Evolutionary conservation across 1,140 invertebrate genomes (phyloP).

Genomic region (Drosophila tropicalis): DNA sequence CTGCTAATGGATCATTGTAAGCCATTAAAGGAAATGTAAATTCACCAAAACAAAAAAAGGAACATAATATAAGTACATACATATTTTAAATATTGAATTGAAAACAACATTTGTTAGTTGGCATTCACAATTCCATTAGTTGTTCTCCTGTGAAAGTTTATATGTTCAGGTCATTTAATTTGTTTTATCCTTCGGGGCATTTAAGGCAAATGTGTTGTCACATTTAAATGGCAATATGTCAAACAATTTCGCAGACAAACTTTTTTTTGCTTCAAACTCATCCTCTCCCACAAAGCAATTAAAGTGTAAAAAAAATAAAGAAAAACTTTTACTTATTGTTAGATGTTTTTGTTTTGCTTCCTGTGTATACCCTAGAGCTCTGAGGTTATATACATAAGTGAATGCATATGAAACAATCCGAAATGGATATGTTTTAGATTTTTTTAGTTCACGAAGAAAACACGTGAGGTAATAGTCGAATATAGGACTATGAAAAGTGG

Average conservation of each 20-base stretch:
- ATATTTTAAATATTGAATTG: too few relatives aligned
- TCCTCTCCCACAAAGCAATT: background rate
- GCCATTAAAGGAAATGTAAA: constrained; percentile 7
- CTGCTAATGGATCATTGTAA: constrained; percentile 4
- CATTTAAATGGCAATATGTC: constrained; percentile 10
- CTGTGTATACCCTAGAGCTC: background rate
- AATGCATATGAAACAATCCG: too few relatives aligned
- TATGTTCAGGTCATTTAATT: background rate
- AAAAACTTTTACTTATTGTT: constrained; percentile 2
- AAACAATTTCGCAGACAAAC: constrained; percentile 7
- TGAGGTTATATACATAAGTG: too few relatives aligned
- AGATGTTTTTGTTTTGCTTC: background rate
- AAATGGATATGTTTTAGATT: too few relatives aligned
- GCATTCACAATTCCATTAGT: background rate
- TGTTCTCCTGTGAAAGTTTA: background rate
- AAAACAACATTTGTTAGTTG: too few relatives aligned
- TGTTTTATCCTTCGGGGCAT: background rate
- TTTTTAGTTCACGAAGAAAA: too few relatives aligned
- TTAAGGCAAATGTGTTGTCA: constrained; percentile 2
- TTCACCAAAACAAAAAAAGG: background rate
- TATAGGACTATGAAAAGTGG: too few relatives aligned
- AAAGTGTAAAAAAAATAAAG: background rate
- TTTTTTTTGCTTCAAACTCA: background rate
- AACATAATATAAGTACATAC: background rate
- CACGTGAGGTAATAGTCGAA: too few relatives aligned